Percentiles rank a stretch among this genome's conserved stretches.
phyloP scores from a whole-genome alignment of 2,113 vertebrate genomes.

The Bubo bubo region DNA sequence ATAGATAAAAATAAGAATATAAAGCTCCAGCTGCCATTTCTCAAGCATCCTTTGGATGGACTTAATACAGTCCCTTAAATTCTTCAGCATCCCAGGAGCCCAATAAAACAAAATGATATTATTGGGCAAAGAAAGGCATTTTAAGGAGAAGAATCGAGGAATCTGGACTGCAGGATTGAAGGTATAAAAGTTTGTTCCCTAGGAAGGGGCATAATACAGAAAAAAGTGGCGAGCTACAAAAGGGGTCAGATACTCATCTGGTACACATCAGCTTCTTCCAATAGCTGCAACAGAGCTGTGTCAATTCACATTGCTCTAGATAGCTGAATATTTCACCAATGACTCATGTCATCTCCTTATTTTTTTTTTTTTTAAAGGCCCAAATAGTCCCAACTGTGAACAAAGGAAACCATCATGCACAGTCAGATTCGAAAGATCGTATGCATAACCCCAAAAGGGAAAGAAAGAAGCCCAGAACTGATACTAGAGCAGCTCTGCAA shows the following conservation, averaged over 20 bases:
- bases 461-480: not conserved
- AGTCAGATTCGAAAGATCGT: not conserved
- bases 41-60: not conserved
- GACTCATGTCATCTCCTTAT: conserved; percentile 44
- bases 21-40: not conserved
- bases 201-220: not conserved
- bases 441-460: not conserved
- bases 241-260: not conserved
- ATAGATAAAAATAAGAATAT: not conserved
- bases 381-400: conserved; percentile 26
- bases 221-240: not conserved
- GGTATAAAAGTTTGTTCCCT: not conserved
- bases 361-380: not conserved
- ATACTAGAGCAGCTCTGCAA: not conserved
- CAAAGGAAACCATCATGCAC: conserved; percentile 47
- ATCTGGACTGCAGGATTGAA: not conserved
- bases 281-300: not conserved
- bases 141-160: not conserved
- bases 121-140: not conserved
- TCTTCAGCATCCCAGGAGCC: not conserved
- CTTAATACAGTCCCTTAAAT: not conserved
- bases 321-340: not conserved
- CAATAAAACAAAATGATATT: not conserved
- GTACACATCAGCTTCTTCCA: not conserved
- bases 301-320: not conserved